Evolutionary conservation across 2,113 vertebrate genomes (phyloP).

Genomic region (Epinephelus fuscoguttatus): DNA sequence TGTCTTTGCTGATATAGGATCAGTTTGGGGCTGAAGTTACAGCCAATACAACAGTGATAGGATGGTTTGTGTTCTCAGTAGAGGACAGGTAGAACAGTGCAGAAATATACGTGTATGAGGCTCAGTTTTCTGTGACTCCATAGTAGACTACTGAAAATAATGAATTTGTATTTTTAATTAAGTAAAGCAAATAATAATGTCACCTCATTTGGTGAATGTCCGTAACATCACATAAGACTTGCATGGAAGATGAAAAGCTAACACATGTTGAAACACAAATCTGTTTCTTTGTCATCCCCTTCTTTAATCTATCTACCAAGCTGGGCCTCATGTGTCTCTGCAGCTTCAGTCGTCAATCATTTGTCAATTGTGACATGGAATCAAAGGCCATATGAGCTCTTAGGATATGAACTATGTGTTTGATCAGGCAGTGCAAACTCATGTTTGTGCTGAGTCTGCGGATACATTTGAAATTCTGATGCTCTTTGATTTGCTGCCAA

Average conservation of each 20-base stretch:
- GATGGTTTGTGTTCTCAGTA: conserved; percentile 24
- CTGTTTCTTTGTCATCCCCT: conserved; percentile 39
- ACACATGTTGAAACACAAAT: conserved; percentile 59
- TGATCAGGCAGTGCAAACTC: conserved; percentile 64
- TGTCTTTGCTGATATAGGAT: conserved; percentile 34
- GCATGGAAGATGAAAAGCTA: conserved; percentile 42
- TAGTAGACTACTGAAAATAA: not conserved
- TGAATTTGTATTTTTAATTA: conserved; percentile 11
- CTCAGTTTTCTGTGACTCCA: not conserved
- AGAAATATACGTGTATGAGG: not conserved
- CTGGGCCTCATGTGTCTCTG: conserved; percentile 63
- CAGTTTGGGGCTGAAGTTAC: not conserved
- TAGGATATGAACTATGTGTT: conserved; percentile 69
- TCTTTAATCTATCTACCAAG: conserved; percentile 65
- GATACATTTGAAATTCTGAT: conserved; percentile 63
- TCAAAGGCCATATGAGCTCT: conserved; percentile 71
- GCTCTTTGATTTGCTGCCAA: conserved; percentile 74
- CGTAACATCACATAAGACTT: conserved; percentile 3
- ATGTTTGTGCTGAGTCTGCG: conserved; percentile 59
- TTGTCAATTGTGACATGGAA: conserved; percentile 62
- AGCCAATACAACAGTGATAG: conserved; percentile 25
- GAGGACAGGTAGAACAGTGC: conserved; percentile 1
- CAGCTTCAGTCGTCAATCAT: conserved; percentile 69
- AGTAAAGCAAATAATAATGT: conserved; percentile 19
- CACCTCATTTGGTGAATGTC: not conserved